Percentiles rank a stretch among this genome's conserved stretches.
phyloP scores from a whole-genome alignment of 2,797 vertebrate genomes.

The Pantherophis alleghaniensis region DNA sequence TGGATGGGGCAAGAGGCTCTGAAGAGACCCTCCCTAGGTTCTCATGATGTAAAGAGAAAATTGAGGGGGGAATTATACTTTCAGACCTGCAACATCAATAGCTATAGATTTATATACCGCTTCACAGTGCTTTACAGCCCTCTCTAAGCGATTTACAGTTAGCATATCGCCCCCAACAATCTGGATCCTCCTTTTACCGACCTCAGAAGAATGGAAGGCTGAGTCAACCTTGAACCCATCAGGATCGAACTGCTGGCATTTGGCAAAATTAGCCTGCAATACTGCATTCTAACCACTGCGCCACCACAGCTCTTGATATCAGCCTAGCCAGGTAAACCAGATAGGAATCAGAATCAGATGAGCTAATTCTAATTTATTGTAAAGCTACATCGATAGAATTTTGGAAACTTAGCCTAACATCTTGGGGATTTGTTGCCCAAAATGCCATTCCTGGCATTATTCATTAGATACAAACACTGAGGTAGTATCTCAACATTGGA shows the following conservation, averaged over 20 bases:
- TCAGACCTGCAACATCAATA: background rate
- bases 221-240: background rate
- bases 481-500: background rate
- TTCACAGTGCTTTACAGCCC: background rate
- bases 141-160: background rate
- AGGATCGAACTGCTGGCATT: background rate
- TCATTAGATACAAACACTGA: background rate
- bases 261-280: background rate
- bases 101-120: background rate
- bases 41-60: background rate
- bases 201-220: background rate
- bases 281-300: background rate
- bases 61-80: background rate
- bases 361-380: background rate
- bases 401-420: background rate
- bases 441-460: background rate
- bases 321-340: background rate
- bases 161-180: background rate
- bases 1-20: background rate
- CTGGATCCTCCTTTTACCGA: background rate
- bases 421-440: background rate
- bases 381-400: background rate
- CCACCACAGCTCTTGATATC: background rate
- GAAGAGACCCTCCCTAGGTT: background rate
- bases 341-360: background rate